Base-by-base conservation (phyloP, 2,888 invertebrate genomes). In the Mystacides longicornis region DNA sequence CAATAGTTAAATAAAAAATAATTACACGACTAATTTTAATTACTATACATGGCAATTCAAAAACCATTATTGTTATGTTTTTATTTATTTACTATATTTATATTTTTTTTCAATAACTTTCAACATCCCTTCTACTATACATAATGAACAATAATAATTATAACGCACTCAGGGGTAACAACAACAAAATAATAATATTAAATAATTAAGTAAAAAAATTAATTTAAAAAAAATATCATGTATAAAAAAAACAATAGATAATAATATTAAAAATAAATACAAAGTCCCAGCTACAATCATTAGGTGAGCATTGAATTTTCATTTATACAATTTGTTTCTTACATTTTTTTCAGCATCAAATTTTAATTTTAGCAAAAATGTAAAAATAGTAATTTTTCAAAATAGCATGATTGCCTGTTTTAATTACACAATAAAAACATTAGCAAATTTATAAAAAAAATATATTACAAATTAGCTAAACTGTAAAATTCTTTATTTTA, bases 111-210 rank as follows among this genome's bases (percentile, higher is more conserved):
- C n/a, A n/a, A n/a, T n/a, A n/a, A n/a, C n/a, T n/a, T n/a, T n/a
- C n/a, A n/a, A n/a, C n/a, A n/a, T n/a, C n/a, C n/a, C 56, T 53
- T 49, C 56, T 43, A 53, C 54, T 54, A 55, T 57, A 51, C 57
- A 60, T 58, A 60, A 37, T 54, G 60, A 60, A 60, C 58, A 60
- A 60, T 58, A 37, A 27, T 27, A 27, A 27, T 54, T 57, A 55
- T 58, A 60, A 60, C 57, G 58, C 58, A 60, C 55, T 57, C 52
- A 57, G 57, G 51, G 60, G 58, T 60, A 60, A 60, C 60, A 60
- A 60, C 52, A 16, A 49, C 49, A 49, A 20, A 20, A 23, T 23
- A 20, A 49, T n/a, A 47, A 49, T 27, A 23, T 7, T 20, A 20
- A 45, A 45, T 14, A 45, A 19, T 20, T 11, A 20, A 45, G 18